Percentiles rank a stretch among this genome's conserved stretches.
phyloP scores from a whole-genome alignment of 2,797 vertebrate species.

The Lophotriccus pileatus region DNA sequence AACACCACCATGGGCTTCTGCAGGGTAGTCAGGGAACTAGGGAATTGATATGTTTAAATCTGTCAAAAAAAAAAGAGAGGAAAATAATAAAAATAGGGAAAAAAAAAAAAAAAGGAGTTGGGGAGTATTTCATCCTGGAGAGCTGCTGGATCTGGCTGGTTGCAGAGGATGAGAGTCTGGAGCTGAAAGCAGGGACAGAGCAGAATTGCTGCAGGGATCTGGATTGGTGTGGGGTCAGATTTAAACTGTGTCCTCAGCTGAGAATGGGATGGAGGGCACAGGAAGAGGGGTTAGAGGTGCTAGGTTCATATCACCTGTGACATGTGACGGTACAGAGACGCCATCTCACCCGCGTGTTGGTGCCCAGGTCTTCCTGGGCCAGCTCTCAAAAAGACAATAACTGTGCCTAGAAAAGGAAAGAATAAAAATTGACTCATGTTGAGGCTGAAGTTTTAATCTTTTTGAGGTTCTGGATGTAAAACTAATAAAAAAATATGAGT shows the following conservation, averaged over 20 bases:
- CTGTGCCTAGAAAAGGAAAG: not conserved
- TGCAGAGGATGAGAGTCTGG: not conserved
- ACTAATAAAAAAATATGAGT: not conserved
- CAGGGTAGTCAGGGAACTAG: not conserved
- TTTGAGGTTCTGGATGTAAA: not conserved
- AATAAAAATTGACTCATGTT: not conserved
- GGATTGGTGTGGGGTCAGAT: accelerated
- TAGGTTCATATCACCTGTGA: not conserved
- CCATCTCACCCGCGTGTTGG: not conserved
- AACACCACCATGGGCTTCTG: not conserved
- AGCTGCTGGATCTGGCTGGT: not conserved
- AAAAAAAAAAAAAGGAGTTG: not conserved
- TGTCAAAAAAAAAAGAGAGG: accelerated
- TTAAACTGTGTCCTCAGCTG: not conserved
- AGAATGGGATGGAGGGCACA: not conserved
- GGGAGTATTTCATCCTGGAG: not conserved
- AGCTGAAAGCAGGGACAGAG: not conserved
- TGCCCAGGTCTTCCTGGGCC: not conserved
- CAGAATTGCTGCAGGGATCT: not conserved
- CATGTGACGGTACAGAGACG: not conserved
- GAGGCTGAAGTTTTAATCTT: not conserved
- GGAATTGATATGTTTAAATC: not conserved
- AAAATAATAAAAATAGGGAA: too few relatives aligned
- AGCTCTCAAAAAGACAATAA: not conserved
- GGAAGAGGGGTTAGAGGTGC: not conserved